Conservation (phyloP, 2,113 vertebrate genomes). For the Physeter macrocephalus region DNA sequence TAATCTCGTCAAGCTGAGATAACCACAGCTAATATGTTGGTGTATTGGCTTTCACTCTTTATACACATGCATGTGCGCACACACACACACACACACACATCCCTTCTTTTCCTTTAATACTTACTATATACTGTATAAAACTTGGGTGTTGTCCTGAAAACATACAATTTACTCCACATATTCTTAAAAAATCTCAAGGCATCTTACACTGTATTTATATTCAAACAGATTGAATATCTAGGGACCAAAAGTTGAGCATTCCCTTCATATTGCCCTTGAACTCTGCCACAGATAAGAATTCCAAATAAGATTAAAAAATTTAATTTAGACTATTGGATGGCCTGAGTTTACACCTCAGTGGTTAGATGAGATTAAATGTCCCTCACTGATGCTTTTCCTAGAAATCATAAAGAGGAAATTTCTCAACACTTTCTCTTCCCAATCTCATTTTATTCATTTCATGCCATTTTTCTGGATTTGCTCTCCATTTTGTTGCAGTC, state of each 20-base stretch:
- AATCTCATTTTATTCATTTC: neutral
- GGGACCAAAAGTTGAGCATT: neutral
- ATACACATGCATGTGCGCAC: rapidly evolving
- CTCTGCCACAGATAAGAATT: neutral
- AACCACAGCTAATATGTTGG: neutral
- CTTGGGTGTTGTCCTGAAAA: neutral
- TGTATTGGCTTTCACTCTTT: neutral
- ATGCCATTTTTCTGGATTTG: neutral
- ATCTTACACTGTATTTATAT: neutral
- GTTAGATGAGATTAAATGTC: neutral
- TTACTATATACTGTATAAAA: neutral
- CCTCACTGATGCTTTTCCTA: neutral
- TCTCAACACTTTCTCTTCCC: neutral
- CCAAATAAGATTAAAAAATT: neutral
- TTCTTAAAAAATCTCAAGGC: neutral
- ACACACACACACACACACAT: neutral
- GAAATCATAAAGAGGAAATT: neutral
- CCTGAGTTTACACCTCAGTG: neutral
- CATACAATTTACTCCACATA: neutral
- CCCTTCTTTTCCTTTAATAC: neutral
- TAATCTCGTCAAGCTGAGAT: neutral
- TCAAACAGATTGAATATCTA: neutral
- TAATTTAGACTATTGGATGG: neutral
- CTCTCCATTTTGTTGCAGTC: neutral
- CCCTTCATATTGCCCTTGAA: neutral